phyloP scores from a whole-genome alignment of 1,140 invertebrate species.

The Apocrypta bakeri region DNA sequence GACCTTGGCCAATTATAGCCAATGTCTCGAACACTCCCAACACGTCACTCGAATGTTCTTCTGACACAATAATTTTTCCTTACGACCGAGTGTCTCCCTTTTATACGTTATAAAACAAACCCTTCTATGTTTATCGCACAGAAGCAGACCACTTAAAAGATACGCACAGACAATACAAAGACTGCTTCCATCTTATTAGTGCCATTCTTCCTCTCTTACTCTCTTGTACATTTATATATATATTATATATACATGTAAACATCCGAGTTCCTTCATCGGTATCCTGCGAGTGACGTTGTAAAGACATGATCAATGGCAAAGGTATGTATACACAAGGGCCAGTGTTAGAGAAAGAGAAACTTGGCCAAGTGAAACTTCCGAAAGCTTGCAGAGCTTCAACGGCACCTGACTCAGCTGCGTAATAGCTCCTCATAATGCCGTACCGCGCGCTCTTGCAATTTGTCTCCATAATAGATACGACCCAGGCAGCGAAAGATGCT shows the following conservation, averaged over 20 bases:
- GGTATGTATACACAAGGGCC: background rate
- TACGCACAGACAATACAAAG: background rate
- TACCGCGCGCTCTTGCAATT: slow-evolving; percentile 24
- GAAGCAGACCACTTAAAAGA: background rate
- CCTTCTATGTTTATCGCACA: background rate
- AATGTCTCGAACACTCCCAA: too few species aligned
- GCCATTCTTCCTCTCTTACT: background rate
- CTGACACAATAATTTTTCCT: background rate
- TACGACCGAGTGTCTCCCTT: too few species aligned
- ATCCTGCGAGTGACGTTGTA: background rate
- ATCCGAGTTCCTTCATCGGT: background rate
- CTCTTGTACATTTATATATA: too few species aligned
- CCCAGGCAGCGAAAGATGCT: background rate
- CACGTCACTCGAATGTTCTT: too few species aligned
- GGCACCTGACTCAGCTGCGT: slow-evolving; percentile 51
- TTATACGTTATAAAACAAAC: too few species aligned
- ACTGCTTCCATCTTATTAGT: background rate
- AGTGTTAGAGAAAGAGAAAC: background rate
- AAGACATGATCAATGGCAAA: slow-evolving; percentile 9
- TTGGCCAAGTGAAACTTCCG: slow-evolving; percentile 8
- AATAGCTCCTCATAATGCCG: slow-evolving; percentile 53
- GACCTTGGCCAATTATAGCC: too few species aligned
- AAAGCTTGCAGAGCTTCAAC: slow-evolving; percentile 52
- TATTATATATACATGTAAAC: background rate
- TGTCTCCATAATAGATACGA: slow-evolving; percentile 9